Conservation (phyloP, 2,113 vertebrate species). For the Ibidorhyncha struthersii region DNA sequence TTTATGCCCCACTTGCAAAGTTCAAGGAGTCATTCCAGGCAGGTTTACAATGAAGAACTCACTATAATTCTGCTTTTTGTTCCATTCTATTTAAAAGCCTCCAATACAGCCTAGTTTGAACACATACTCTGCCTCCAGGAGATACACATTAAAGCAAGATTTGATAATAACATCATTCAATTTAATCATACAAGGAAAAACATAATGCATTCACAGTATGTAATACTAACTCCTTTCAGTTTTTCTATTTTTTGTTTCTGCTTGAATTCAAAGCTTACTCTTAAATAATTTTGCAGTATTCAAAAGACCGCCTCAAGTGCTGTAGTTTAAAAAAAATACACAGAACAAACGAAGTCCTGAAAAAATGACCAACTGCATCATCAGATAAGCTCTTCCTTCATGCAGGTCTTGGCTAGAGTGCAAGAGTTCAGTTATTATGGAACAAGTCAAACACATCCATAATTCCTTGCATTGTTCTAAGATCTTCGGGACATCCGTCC, state of each 20-base stretch:
- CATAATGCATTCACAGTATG: background rate
- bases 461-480: background rate
- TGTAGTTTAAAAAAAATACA: background rate
- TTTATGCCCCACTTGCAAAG: background rate
- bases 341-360: background rate
- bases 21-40: background rate
- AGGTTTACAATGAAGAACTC: background rate
- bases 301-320: background rate
- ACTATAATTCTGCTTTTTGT: background rate
- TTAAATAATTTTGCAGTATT: background rate
- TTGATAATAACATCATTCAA: background rate
- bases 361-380: background rate
- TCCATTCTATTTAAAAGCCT: background rate
- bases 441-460: background rate
- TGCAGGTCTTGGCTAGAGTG: background rate
- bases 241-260: background rate
- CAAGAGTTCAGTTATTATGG: background rate
- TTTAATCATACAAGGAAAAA: background rate
- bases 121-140: background rate
- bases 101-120: background rate
- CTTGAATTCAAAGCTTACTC: background rate
- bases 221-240: background rate
- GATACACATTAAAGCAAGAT: background rate
- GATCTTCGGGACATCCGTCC: background rate
- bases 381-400: slow-evolving; percentile 1